A percentile compares a stretch with the other conserved stretches of the same genome.
Evolutionary conservation across 2,888 invertebrate genomes (phyloP).

Genomic region (Temnothorax ravouxi): DNA sequence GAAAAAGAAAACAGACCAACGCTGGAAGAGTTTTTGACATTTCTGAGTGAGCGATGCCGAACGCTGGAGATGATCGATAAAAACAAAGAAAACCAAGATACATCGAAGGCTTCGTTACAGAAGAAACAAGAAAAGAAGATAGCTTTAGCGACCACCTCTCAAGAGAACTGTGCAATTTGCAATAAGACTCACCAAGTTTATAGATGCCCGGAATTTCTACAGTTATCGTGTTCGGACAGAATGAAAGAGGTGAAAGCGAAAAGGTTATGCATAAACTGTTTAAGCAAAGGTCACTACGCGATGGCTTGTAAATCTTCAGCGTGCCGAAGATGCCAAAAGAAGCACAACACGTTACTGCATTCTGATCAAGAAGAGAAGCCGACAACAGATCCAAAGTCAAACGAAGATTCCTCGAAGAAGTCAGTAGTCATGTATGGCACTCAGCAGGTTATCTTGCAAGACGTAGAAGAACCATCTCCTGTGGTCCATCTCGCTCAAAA

Average conservation of each 20-base stretch:
- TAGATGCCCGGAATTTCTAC: too few species aligned
- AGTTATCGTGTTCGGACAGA: too few species aligned
- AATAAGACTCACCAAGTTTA: too few species aligned
- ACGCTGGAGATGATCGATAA: background rate
- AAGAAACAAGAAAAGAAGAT: too few species aligned
- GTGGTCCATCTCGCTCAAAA: background rate
- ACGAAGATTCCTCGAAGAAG: background rate
- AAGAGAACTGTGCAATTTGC: too few species aligned
- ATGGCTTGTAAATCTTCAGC: background rate
- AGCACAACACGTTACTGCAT: background rate
- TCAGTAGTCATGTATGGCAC: too few species aligned
- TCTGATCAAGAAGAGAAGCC: background rate
- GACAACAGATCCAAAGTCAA: background rate
- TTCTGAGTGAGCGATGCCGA: too few species aligned
- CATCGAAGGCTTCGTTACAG: too few species aligned
- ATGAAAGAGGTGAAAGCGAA: too few species aligned
- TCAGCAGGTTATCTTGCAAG: background rate
- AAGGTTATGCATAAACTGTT: background rate
- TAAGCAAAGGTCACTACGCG: background rate
- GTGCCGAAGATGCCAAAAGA: background rate
- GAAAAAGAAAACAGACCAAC: too few species aligned
- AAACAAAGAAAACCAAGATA: background rate
- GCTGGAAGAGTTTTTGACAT: too few species aligned
- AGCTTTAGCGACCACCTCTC: too few species aligned
- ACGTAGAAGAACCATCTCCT: background rate